Conservation (phyloP, 2,797 vertebrate genomes). For the Lepus oiostolus region DNA sequence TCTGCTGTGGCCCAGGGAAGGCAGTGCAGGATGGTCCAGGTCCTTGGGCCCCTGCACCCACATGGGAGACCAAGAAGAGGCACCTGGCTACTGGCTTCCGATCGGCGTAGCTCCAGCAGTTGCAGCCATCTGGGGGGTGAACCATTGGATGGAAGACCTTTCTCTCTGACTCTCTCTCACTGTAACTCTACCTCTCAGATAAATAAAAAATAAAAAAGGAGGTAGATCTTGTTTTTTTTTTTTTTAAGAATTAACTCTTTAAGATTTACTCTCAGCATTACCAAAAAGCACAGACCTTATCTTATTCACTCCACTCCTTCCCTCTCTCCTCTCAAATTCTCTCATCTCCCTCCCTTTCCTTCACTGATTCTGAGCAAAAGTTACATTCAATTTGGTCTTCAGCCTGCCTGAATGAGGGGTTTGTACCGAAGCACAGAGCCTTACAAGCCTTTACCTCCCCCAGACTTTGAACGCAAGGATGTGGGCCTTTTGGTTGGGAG, state of each 20-base stretch:
- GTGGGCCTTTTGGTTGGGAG: neutral
- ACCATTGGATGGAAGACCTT: too few relatives aligned
- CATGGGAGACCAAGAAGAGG: too few relatives aligned
- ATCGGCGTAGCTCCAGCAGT: too few relatives aligned
- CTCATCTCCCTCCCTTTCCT: neutral
- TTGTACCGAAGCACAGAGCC: neutral
- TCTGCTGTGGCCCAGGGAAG: too few relatives aligned
- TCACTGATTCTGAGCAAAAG: neutral
- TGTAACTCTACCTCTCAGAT: too few relatives aligned
- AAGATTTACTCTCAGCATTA: constrained; percentile 41
- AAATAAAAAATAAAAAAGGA: too few relatives aligned
- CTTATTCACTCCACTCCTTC: neutral
- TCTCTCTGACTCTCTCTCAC: too few relatives aligned
- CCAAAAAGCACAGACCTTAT: neutral
- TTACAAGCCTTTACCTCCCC: neutral
- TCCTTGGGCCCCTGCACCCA: too few relatives aligned
- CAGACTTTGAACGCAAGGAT: neutral
- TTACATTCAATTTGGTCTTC: neutral
- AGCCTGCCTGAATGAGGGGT: constrained; percentile 7
- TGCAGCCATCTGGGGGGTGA: too few relatives aligned
- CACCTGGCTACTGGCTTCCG: too few relatives aligned
- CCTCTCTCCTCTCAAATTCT: neutral
- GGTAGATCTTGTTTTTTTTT: too few relatives aligned
- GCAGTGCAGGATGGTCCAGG: too few relatives aligned
- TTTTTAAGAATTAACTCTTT: neutral